These are phyloP conservation scores for Formica aserva DNA, from an alignment of 2,888 invertebrate genomes.

Conservation along the genomic window DNA sequence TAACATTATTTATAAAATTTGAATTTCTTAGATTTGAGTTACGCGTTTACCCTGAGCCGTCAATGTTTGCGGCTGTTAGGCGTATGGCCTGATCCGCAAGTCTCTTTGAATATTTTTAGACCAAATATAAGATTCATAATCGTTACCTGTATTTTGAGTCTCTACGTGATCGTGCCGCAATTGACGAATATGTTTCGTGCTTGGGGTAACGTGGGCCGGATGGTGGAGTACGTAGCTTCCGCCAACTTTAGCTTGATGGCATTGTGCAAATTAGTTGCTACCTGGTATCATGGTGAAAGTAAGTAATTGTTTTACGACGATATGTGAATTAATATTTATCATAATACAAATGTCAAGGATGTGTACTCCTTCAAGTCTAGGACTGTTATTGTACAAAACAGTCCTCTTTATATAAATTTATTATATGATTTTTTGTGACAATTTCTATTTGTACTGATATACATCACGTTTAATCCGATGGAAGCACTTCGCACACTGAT, in stretches of 20 bases:
- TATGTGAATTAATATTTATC: not conserved
- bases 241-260: slow-evolving; percentile 42
- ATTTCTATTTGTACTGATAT: not conserved
- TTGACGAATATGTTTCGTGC: slow-evolving; percentile 51
- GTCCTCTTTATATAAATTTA: not conserved
- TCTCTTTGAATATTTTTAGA: not conserved
- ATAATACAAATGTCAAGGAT: not conserved
- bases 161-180: slow-evolving; percentile 60
- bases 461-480: not conserved
- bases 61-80: slow-evolving; percentile 65
- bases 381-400: not conserved
- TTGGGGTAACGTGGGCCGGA: slow-evolving; percentile 57
- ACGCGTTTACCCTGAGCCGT: slow-evolving; percentile 64
- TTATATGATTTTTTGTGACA: not conserved
- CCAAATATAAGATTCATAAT: slow-evolving; percentile 45
- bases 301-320: not conserved
- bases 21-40: slow-evolving; percentile 58
- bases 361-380: not conserved
- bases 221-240: slow-evolving; percentile 55
- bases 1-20: slow-evolving; percentile 15
- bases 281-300: slow-evolving; percentile 54
- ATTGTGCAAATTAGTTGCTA: slow-evolving; percentile 49
- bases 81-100: slow-evolving; percentile 69
- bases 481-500: slow-evolving; percentile 11
- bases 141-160: slow-evolving; percentile 8